Conservation (phyloP, 2,113 vertebrate species). For the Gopherus evgoodei region DNA sequence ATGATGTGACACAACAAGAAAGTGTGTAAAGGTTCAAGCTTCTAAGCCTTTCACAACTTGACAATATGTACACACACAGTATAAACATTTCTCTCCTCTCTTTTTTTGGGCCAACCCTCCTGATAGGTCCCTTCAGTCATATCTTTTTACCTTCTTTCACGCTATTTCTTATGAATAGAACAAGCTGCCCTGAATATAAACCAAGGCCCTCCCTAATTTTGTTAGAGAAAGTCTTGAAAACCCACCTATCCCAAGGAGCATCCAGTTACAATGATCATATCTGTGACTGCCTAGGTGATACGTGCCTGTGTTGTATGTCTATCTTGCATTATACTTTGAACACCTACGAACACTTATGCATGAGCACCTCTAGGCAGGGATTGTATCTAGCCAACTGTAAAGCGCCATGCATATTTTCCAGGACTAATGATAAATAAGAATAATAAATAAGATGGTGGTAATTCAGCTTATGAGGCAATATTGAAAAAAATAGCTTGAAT, state of each 20-base stretch:
- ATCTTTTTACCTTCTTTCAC: not conserved
- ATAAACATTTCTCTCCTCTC: not conserved
- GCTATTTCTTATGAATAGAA: not conserved
- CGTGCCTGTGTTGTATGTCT: not conserved
- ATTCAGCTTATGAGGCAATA: not conserved
- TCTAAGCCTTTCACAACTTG: not conserved
- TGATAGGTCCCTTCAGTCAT: not conserved
- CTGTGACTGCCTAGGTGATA: not conserved
- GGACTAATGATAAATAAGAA: not conserved
- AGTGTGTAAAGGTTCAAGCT: not conserved
- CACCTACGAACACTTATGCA: not conserved
- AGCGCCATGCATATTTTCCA: not conserved
- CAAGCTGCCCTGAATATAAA: not conserved
- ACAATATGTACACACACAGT: not conserved
- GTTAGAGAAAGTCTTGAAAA: not conserved
- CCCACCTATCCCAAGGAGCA: not conserved
- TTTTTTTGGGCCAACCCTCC: not conserved
- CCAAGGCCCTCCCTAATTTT: not conserved
- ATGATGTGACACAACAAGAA: not conserved
- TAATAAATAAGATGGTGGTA: not conserved
- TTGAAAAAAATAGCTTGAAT: not conserved
- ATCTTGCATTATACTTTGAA: fast-evolving
- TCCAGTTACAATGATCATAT: not conserved
- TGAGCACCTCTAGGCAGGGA: not conserved
- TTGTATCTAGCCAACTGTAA: not conserved